These are phyloP conservation scores for Andricus quercusramuli DNA, from an alignment of 2,888 invertebrate genomes.

Conservation along the genomic window DNA sequence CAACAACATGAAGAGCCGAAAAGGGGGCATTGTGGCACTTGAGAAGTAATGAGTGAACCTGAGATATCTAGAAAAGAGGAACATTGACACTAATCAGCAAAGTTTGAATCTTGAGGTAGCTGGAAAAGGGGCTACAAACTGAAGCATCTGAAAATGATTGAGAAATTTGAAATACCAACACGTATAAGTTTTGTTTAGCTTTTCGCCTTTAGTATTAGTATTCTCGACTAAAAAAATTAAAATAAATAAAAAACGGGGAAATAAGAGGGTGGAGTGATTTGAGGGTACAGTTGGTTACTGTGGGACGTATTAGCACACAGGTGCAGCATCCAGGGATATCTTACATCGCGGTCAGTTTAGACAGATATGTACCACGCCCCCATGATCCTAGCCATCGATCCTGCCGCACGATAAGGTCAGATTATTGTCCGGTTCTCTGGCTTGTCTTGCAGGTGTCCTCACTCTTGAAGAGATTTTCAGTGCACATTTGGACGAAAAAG, in stretches of 20 bases:
- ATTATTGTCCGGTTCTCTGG: slow-evolving; percentile 19
- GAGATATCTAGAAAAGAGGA: no score
- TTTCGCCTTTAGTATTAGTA: background rate
- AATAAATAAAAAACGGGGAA: background rate
- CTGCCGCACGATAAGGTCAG: background rate
- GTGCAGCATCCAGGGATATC: no score
- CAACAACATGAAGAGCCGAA: no score
- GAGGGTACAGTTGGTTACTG: background rate
- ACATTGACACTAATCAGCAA: no score
- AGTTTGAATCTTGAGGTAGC: no score
- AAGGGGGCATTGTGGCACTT: no score
- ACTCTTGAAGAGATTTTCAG: no score
- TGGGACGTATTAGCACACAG: no score
- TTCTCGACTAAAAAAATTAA: background rate
- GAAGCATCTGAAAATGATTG: background rate
- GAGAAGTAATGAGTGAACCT: no score
- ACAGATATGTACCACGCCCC: slow-evolving; percentile 4
- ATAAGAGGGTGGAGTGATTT: background rate
- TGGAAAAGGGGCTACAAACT: no score
- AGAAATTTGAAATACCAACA: background rate
- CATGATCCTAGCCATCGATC: slow-evolving; percentile 1
- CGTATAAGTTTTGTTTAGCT: background rate
- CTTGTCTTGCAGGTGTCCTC: background rate
- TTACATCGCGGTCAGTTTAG: slow-evolving; percentile 11
- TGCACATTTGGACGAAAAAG: no score